Conservation (phyloP, 2,113 vertebrate genomes). For the Pardalotus punctatus region DNA sequence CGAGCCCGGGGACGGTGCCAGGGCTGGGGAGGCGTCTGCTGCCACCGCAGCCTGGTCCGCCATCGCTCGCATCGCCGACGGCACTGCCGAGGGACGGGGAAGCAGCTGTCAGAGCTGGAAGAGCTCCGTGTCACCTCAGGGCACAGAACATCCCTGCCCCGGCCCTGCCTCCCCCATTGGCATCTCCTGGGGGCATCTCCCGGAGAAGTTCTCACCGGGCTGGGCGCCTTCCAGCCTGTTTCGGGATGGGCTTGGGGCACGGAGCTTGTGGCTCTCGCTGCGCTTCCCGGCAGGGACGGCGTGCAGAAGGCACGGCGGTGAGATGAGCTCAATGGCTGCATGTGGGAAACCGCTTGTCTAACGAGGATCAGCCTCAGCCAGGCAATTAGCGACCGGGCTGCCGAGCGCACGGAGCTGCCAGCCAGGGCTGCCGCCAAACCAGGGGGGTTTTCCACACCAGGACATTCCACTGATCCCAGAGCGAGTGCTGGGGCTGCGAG, state of each 20-base stretch:
- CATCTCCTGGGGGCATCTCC: fast-evolving
- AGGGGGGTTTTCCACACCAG: not conserved
- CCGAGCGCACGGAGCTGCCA: fast-evolving
- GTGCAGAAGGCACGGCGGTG: not conserved
- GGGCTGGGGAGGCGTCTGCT: not conserved
- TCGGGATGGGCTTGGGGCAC: not conserved
- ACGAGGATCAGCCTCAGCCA: not conserved
- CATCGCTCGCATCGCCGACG: conserved; percentile 70
- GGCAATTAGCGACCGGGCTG: not conserved
- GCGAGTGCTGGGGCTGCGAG: not conserved
- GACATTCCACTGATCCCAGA: fast-evolving
- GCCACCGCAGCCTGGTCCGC: conserved; percentile 51
- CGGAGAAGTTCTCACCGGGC: too few species aligned
- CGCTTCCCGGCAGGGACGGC: not conserved
- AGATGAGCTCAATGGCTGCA: not conserved
- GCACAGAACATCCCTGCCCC: fast-evolving
- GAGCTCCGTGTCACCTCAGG: not conserved
- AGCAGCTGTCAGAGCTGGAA: not conserved
- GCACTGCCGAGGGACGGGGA: not conserved
- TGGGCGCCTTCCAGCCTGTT: not conserved
- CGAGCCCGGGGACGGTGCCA: not conserved
- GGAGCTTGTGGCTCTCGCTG: not conserved
- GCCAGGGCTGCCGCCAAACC: not conserved
- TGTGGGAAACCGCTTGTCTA: fast-evolving
- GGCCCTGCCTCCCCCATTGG: not conserved